phyloP scores from a whole-genome alignment of 2,888 invertebrate species.

The Drosophila mimetica region DNA sequence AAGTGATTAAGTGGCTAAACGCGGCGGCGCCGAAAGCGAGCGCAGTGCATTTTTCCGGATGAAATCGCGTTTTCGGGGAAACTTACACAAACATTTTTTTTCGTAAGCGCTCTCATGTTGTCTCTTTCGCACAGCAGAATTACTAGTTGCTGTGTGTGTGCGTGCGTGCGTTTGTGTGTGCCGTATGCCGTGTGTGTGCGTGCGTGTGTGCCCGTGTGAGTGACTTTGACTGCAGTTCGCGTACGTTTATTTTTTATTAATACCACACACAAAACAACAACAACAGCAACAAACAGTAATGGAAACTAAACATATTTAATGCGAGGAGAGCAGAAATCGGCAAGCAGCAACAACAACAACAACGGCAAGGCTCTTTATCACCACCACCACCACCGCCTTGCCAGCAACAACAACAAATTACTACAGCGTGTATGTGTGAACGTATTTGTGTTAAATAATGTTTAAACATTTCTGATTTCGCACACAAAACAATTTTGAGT shows the following conservation, averaged over 20 bases:
- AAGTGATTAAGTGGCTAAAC: constrained; percentile 27
- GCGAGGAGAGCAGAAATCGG: constrained; percentile 38
- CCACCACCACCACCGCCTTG: constrained; percentile 39
- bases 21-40: constrained; percentile 38
- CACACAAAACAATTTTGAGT: constrained; percentile 52
- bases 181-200: constrained; percentile 33
- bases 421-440: constrained; percentile 43
- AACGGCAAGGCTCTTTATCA: constrained; percentile 41
- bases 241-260: constrained; percentile 54
- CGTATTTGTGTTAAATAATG: constrained; percentile 74
- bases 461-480: constrained; percentile 67
- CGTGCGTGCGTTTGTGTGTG: constrained; percentile 43
- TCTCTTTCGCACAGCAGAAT: constrained; percentile 67
- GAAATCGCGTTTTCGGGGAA: constrained; percentile 52
- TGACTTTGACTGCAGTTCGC: constrained; percentile 75
- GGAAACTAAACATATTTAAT: constrained; percentile 46
- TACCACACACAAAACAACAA: constrained; percentile 51
- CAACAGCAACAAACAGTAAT: constrained; percentile 15
- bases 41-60: constrained; percentile 55
- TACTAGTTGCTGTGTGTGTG: constrained; percentile 77
- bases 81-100: constrained; percentile 55
- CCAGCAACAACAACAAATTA: constrained; percentile 45
- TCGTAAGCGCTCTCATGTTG: constrained; percentile 64
- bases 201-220: constrained; percentile 38
- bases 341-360: constrained; percentile 39